Conservation (phyloP, 2,113 vertebrate species). For the Cottus gobio region DNA sequence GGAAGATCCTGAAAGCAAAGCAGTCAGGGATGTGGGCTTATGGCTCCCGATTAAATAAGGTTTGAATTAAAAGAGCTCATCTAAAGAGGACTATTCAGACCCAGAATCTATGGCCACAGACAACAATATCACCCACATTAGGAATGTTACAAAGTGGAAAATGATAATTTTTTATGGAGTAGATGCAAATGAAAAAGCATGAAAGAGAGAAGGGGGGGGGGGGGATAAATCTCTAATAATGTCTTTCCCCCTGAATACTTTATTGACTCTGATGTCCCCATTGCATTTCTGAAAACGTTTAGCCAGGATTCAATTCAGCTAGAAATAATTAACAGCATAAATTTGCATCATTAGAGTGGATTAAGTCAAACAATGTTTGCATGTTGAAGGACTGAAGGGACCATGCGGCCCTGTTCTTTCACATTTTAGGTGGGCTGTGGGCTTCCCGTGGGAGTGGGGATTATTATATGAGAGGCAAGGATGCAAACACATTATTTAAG, state of each 20-base stretch:
- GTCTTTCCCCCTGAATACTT: slow-evolving; percentile 55
- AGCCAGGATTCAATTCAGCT: slow-evolving; percentile 63
- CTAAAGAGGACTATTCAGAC: slow-evolving; percentile 41
- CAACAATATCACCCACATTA: slow-evolving; percentile 59
- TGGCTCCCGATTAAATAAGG: slow-evolving; percentile 47
- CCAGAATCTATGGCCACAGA: slow-evolving; percentile 40
- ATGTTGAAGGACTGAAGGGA: slow-evolving; percentile 59
- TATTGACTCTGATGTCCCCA: slow-evolving; percentile 63
- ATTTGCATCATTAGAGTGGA: slow-evolving; percentile 80
- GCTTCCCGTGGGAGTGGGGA: slow-evolving; percentile 24
- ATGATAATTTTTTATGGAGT: slow-evolving; percentile 57
- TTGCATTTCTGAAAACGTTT: slow-evolving; percentile 70
- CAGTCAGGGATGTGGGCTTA: slow-evolving; percentile 30
- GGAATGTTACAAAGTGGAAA: slow-evolving; percentile 49
- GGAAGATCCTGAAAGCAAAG: slow-evolving; percentile 41
- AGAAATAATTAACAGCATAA: slow-evolving; percentile 80
- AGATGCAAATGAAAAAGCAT: slow-evolving; percentile 64
- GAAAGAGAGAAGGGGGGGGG: slow-evolving; percentile 38
- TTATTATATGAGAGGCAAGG: slow-evolving; percentile 21
- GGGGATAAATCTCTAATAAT: slow-evolving; percentile 69
- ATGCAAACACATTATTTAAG: slow-evolving; percentile 10
- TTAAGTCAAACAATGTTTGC: slow-evolving; percentile 77
- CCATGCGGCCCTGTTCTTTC: slow-evolving; percentile 15
- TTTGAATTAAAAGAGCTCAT: slow-evolving; percentile 63
- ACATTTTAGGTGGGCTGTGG: slow-evolving; percentile 25